Evolutionary conservation across 2,113 vertebrate genomes (phyloP).

Genomic region (Phoxinus phoxinus): DNA sequence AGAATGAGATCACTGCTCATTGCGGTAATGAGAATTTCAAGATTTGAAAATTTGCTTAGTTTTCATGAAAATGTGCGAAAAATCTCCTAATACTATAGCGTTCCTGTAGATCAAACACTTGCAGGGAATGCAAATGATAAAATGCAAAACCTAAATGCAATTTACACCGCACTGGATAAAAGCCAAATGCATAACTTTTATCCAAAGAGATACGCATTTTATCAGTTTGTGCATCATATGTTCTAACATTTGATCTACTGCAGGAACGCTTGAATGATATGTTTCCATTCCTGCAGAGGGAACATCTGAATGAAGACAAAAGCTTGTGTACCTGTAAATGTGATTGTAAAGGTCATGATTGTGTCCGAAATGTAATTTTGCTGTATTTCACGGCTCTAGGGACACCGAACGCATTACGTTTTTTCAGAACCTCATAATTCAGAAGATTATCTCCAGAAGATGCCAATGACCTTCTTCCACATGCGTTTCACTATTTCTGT

Average conservation of each 20-base stretch:
- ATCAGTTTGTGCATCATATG: not conserved
- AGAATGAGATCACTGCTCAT: too few relatives aligned
- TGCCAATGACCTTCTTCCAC: not conserved
- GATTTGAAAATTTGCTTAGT: not conserved
- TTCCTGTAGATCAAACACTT: not conserved
- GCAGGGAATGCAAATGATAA: not conserved
- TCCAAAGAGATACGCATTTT: not conserved
- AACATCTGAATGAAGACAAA: not conserved
- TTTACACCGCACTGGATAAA: not conserved
- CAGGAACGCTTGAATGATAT: not conserved
- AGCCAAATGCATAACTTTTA: not conserved
- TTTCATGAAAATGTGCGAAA: not conserved
- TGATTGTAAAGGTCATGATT: constrained; percentile 16
- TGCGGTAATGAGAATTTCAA: not conserved
- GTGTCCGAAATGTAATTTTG: constrained; percentile 7
- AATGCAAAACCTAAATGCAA: not conserved
- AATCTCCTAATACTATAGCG: not conserved
- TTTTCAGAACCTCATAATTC: not conserved
- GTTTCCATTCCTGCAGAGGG: not conserved
- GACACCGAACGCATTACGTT: not conserved
- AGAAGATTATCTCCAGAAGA: not conserved
- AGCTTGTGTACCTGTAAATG: not conserved
- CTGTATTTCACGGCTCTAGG: not conserved
- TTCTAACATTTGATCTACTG: not conserved
- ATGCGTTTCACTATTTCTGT: constrained; percentile 12